Percentiles rank a stretch among this genome's conserved stretches.
phyloP scores from a whole-genome alignment of 2,888 invertebrate genomes.

The Leucoptera coffeella region DNA sequence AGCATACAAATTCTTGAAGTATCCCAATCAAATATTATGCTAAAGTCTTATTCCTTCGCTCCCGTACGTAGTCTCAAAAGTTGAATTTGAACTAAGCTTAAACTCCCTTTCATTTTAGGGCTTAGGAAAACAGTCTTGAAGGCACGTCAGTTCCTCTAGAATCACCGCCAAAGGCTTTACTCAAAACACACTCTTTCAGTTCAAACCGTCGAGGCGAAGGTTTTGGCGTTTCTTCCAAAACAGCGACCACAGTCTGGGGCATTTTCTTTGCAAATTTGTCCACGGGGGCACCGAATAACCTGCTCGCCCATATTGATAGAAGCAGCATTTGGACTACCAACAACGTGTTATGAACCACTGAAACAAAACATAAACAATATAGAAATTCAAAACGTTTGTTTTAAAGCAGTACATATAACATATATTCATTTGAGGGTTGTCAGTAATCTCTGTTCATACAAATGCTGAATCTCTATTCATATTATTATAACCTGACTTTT shows the following conservation, averaged over 20 bases:
- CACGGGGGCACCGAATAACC: slow-evolving; percentile 48
- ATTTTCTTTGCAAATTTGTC: slow-evolving; percentile 20
- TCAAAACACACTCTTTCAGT: slow-evolving; percentile 10
- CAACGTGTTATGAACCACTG: slow-evolving; percentile 63
- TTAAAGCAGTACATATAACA: too few species aligned
- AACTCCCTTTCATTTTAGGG: neutral
- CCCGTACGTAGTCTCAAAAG: too few species aligned
- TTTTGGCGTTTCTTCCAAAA: slow-evolving; percentile 20
- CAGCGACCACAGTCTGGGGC: slow-evolving; percentile 21
- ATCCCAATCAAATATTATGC: too few species aligned
- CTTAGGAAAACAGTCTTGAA: neutral
- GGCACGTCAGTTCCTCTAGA: neutral
- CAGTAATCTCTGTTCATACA: too few species aligned
- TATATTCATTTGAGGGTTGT: too few species aligned
- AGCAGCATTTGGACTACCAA: slow-evolving; percentile 66
- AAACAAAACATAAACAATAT: slow-evolving; percentile 8
- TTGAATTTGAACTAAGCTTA: too few species aligned
- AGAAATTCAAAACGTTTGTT: too few species aligned
- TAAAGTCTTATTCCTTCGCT: too few species aligned
- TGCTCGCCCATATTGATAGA: slow-evolving; percentile 56
- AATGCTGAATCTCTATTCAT: too few species aligned
- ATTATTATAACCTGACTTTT: too few species aligned
- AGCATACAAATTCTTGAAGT: too few species aligned
- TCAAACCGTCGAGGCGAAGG: slow-evolving; percentile 2
- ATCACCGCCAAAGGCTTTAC: too few species aligned